phyloP scores from a whole-genome alignment of 2,113 vertebrate species.

The Pteruthius melanotis region DNA sequence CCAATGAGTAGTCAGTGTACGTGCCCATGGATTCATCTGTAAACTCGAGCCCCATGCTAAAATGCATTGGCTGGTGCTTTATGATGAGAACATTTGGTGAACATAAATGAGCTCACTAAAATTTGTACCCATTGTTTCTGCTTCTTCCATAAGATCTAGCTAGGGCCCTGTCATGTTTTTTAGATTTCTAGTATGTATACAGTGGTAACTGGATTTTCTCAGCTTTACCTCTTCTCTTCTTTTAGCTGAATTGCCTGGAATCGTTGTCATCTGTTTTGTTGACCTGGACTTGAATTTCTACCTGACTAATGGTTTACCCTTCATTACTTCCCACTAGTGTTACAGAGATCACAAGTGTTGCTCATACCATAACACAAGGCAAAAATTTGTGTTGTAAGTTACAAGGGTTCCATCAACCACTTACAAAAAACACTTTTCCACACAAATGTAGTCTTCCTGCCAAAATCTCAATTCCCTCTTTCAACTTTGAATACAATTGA shows the following conservation, averaged over 20 bases:
- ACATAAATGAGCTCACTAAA: neutral
- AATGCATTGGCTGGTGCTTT: neutral
- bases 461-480: neutral
- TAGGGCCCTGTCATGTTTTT: neutral
- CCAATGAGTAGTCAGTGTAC: neutral
- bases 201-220: neutral
- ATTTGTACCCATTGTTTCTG: neutral
- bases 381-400: neutral
- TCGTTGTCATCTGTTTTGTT: neutral
- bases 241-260: neutral
- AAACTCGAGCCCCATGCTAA: neutral
- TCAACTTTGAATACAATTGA: neutral
- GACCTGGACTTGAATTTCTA: neutral
- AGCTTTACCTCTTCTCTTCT: neutral
- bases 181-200: neutral
- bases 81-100: neutral
- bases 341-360: neutral
- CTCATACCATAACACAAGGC: neutral
- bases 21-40: neutral
- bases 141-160: neutral
- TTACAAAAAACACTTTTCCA: neutral
- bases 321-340: neutral
- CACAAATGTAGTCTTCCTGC: neutral
- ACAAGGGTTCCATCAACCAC: neutral
- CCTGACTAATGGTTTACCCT: neutral